Base-by-base conservation (phyloP, 2,888 invertebrate species). In the Hirtodrosophila duncani region DNA sequence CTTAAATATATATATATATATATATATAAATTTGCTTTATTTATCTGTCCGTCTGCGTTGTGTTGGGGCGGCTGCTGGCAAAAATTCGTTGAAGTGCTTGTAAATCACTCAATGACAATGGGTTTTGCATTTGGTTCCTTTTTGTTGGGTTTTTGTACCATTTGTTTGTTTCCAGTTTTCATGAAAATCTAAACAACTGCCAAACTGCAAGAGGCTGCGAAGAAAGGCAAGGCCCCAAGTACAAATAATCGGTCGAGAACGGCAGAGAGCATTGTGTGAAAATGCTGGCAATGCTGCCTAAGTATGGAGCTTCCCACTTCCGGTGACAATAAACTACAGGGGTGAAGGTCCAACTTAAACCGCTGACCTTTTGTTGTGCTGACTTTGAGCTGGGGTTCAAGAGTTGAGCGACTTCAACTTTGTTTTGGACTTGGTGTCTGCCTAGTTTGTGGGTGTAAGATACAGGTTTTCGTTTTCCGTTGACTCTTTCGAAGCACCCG, bases 271-370 rank as follows among this genome's bases (percentile, higher is more conserved):
- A 45, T 44, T 30, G 21, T 3, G 11, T 14, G 17, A 7, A 31
- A 33, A 13, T 41, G 33, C 29, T 24, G 24, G 13, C 18, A 30
- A 14, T 13, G 20, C 36, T 11, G 20, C 14, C 23, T 36, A 57
- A 57, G 20, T 57, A 39, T 33, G 41, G 56, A 56, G 42, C 49
- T 41, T n/a, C n/a, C 10, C 30, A 62, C 46, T 70, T 74, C 71
- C 75, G 78, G 75, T 16, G 79, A 53, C 78, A 78, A 59, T 70
- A 75, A 51, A 67, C 67, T 41, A 36, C 11, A 31, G 33, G n/a
- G 13, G n/a, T 37, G 30, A 50, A 70, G 70, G 74, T 71, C 63
- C 66, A 38, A 21, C 37, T 11, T 7, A n/a, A 21, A 29, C 36
- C 44, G 9, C 23, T 9, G 46, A 41, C 30, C 53, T 64, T 55